A percentile compares a stretch with the other conserved stretches of the same genome.
Evolutionary conservation across 2,113 vertebrate genomes (phyloP).

Genomic region (Heliornis fulica): DNA sequence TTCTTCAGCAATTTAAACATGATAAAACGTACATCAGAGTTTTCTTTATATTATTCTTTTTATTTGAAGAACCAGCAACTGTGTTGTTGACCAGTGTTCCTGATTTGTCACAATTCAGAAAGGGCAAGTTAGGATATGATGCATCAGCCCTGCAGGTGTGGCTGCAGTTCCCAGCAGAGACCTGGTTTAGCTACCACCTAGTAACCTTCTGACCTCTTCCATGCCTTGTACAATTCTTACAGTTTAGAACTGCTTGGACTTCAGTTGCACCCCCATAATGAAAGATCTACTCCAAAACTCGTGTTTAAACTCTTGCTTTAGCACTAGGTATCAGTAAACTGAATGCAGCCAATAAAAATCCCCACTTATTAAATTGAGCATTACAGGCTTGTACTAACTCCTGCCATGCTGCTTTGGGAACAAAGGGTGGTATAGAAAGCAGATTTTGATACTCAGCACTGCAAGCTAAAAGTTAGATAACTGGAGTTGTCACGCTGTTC

Average conservation of each 20-base stretch:
- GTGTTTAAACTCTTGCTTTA: not conserved
- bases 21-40: not conserved
- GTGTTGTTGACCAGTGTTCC: not conserved
- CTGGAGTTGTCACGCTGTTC: not conserved
- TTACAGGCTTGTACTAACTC: not conserved
- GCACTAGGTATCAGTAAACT: not conserved
- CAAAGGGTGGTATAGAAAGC: not conserved
- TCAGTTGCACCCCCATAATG: not conserved
- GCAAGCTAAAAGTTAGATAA: not conserved
- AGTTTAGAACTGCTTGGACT: not conserved
- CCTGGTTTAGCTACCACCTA: not conserved
- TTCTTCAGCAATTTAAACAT: not conserved
- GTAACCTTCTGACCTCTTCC: not conserved
- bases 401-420: not conserved
- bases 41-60: not conserved
- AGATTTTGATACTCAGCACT: not conserved
- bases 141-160: rapidly evolving
- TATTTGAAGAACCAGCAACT: not conserved
- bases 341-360: not conserved
- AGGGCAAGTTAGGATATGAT: not conserved
- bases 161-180: not conserved
- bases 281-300: not conserved
- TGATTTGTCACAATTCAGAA: not conserved
- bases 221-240: rapidly evolving
- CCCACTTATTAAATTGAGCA: not conserved